Evolutionary conservation across 2,797 vertebrate genomes (phyloP), one percentile per base, ranked within the genome.

Genomic region (Nannoperca obscura): DNA sequence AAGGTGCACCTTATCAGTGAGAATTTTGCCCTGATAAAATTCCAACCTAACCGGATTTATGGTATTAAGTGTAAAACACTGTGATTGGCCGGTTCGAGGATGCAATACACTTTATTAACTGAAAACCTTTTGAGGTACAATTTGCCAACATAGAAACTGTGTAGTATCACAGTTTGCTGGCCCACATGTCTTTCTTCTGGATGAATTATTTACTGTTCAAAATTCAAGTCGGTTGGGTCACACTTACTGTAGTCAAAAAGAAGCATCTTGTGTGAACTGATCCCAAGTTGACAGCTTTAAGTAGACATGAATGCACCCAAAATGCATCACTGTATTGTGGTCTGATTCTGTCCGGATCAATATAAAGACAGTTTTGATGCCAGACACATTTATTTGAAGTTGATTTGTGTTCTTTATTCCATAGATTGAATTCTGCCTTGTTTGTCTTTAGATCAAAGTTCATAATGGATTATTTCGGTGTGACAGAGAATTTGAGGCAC

Each of bases 141-240:
- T 80, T 74, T 42, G 44, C 46, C 27, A 59, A 63, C 53, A 70
- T 38, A 72, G 57, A 81, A 64, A 62, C 50, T 46, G 71, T 86
- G 69, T 62, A 80, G 76, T 27, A 87, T 88, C 57, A 57, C 60
- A 80, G 80, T 59, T 78, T 59, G 59, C 69, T 89, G 83, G 77
- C 86, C 87, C 76, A 86, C 81, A 82, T 88, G 59, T 47, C 65
- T 12, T 80, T 52, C 54, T 72, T 59, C 8, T 74, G 42, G 53
- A 78, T 82, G 61, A 93, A 94, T 94, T 89, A 93, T 94, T 93
- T 80, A 91, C 81, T 46, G 69, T 85, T 91, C 76, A 55, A 68
- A 85, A 76, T 80, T 71, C 71, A 89, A 89, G 83, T 70, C 57
- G 74, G 63, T 73, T 82, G 68, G 50, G 66, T 53, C 50, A 52